Evolutionary conservation across 2,113 vertebrate species (phyloP).

Genomic region (Vombatus ursinus): DNA sequence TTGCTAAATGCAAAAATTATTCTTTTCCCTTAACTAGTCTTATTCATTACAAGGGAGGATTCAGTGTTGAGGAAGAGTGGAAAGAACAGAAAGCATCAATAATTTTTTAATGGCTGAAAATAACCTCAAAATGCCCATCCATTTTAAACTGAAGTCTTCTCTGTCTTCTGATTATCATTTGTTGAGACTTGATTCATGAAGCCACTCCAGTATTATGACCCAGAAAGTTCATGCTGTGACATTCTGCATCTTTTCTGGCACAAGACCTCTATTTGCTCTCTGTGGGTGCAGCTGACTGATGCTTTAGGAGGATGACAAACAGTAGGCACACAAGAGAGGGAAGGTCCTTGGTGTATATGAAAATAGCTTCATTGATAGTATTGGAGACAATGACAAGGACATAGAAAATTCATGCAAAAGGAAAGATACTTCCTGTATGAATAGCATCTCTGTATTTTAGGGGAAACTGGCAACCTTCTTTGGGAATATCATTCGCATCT

Average conservation of each 20-base stretch:
- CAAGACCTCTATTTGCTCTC: neutral
- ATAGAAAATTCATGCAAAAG: neutral
- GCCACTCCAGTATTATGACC: neutral
- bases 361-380: neutral
- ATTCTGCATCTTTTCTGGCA: neutral
- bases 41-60: neutral
- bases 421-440: neutral
- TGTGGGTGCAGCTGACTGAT: neutral
- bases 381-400: neutral
- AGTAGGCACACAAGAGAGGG: neutral
- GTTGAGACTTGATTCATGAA: neutral
- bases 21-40: neutral
- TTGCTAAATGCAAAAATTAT: neutral
- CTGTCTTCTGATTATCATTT: neutral
- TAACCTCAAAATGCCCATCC: neutral
- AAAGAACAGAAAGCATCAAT: neutral
- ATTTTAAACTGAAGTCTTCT: neutral
- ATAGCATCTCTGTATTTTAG: neutral
- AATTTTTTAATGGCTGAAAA: neutral
- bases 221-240: neutral
- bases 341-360: neutral
- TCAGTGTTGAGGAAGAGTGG: neutral
- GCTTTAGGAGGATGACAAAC: neutral
- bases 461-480: neutral
- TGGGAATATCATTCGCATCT: neutral